A percentile compares a stretch with the other conserved stretches of the same genome.
Conservation (phyloP, 2,113 vertebrate species). For the Promerops cafer region DNA sequence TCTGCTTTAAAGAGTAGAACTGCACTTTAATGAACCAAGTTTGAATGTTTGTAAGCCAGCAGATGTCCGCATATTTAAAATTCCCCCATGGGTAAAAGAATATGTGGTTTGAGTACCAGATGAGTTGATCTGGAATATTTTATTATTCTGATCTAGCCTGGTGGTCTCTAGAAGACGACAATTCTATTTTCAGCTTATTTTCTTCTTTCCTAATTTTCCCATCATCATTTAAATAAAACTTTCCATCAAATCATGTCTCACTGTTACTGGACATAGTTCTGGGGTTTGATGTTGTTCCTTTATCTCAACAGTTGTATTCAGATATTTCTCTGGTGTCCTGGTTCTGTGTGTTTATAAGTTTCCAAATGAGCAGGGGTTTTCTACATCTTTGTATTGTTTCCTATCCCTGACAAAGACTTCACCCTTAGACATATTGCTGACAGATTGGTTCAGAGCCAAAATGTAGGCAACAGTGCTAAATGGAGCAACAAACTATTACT, state of each 20-base stretch:
- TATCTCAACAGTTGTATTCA: neutral
- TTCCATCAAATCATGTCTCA: neutral
- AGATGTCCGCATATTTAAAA: neutral
- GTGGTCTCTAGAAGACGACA: neutral
- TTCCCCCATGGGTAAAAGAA: neutral
- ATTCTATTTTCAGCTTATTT: neutral
- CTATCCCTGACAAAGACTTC: neutral
- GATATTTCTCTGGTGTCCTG: neutral
- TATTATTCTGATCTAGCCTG: neutral
- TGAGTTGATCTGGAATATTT: neutral
- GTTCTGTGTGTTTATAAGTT: neutral
- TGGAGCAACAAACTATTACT: neutral
- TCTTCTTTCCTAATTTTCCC: neutral
- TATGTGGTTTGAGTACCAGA: neutral
- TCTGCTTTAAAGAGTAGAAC: neutral
- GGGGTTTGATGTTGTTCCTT: neutral
- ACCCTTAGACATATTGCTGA: neutral
- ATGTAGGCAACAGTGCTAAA: neutral
- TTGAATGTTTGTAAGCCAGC: neutral
- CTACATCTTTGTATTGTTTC: neutral
- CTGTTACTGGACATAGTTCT: neutral
- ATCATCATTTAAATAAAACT: neutral
- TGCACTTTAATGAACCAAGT: neutral
- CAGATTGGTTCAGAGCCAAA: neutral
- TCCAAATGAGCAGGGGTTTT: neutral